Conservation (phyloP, 2,113 vertebrate species). For the Chionodraco myersi region DNA sequence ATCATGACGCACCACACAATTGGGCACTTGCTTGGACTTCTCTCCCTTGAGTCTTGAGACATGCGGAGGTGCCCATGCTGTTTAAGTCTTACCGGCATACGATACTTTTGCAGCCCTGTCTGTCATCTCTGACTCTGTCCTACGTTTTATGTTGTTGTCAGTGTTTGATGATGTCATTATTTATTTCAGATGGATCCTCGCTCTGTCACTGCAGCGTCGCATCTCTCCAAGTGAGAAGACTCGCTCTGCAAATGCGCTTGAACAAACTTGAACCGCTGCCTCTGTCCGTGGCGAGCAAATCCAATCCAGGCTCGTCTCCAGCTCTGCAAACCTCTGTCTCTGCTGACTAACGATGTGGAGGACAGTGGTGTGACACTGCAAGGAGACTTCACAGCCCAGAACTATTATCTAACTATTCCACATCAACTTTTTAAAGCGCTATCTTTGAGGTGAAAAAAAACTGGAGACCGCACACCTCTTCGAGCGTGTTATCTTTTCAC, state of each 20-base stretch:
- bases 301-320: neutral
- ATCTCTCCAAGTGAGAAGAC: conserved; percentile 20
- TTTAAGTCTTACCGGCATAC: neutral
- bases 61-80: neutral
- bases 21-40: conserved; percentile 41
- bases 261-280: conserved; percentile 57
- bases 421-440: conserved; percentile 49
- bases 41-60: conserved; percentile 24
- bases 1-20: conserved; percentile 70
- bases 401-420: conserved; percentile 21
- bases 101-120: neutral
- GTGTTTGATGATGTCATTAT: conserved; percentile 73
- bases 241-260: conserved; percentile 14
- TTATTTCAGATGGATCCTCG: conserved; percentile 48
- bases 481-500: neutral
- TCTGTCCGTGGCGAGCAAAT: neutral
- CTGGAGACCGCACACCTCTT: conserved; percentile 9
- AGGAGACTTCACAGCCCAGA: neutral
- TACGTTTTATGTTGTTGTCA: conserved; percentile 30
- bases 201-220: conserved; percentile 39
- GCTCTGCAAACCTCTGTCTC: conserved; percentile 5
- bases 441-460: neutral
- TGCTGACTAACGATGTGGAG: conserved; percentile 8
- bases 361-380: conserved; percentile 12
- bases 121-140: conserved; percentile 18